Conservation (phyloP, 2,113 vertebrate genomes). For the Grantiella picta region DNA sequence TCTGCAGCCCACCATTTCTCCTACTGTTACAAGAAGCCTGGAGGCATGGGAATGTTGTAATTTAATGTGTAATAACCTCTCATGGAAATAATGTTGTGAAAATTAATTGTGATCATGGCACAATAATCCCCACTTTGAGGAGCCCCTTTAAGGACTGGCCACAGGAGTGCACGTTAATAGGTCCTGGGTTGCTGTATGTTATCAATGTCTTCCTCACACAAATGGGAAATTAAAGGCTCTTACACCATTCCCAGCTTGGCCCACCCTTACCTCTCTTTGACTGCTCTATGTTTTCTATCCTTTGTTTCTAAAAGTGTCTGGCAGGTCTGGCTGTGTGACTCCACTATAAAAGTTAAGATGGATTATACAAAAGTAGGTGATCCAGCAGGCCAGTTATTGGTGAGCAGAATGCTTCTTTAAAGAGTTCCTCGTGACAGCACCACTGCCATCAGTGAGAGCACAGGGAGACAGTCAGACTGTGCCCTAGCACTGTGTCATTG, state of each 20-base stretch:
- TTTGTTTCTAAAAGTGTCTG: neutral
- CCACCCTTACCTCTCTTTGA: neutral
- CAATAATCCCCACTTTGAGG: neutral
- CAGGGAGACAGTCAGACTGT: neutral
- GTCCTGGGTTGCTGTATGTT: neutral
- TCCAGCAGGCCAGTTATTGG: neutral
- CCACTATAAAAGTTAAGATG: neutral
- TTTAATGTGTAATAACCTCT: neutral
- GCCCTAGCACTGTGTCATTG: neutral
- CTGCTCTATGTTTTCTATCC: neutral
- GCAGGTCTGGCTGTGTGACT: neutral
- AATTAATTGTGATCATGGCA: neutral
- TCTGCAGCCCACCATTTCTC: conserved; percentile 39
- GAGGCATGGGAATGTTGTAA: neutral
- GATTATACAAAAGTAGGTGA: neutral
- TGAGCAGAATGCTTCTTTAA: neutral
- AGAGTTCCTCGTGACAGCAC: accelerated
- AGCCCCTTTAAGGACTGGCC: neutral
- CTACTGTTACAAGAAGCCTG: conserved; percentile 33
- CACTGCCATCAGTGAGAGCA: neutral
- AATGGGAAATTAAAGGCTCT: neutral
- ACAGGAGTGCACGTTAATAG: neutral
- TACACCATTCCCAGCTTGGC: neutral
- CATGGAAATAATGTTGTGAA: neutral
- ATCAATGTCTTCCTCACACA: neutral